These are phyloP conservation scores for Alexandromys fortis DNA, from an alignment of 2,113 vertebrate genomes.

Conservation along the genomic window DNA sequence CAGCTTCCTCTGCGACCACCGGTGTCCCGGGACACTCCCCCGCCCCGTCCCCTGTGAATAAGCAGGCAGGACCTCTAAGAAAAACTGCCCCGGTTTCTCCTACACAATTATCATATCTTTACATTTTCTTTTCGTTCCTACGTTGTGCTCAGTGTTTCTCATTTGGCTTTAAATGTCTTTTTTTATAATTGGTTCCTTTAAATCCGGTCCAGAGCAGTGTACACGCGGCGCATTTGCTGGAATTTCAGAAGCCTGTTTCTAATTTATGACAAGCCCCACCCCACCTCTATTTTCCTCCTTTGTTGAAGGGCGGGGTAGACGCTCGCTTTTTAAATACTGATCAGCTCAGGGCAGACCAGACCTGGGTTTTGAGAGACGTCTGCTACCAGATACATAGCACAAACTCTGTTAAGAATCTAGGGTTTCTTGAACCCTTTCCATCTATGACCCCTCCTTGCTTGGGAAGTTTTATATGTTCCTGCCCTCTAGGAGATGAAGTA, in stretches of 20 bases:
- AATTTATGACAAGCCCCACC: background rate
- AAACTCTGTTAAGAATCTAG: background rate
- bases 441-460: background rate
- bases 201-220: background rate
- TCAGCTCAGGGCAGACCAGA: background rate
- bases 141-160: background rate
- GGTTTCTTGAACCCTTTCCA: background rate
- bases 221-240: background rate
- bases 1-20: background rate
- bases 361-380: too few species aligned
- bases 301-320: background rate
- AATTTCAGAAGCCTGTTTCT: background rate
- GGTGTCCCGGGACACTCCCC: background rate
- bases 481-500: background rate
- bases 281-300: background rate
- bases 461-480: background rate
- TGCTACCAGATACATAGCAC: too few species aligned
- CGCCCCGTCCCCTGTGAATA: background rate
- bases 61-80: background rate
- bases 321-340: background rate
- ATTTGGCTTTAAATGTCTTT: background rate
- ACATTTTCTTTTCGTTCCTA: background rate
- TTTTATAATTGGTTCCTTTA: background rate
- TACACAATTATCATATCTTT: background rate
- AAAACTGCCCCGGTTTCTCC: background rate